Conservation (phyloP, 2,113 vertebrate genomes). For the Atherinomorus stipes region DNA sequence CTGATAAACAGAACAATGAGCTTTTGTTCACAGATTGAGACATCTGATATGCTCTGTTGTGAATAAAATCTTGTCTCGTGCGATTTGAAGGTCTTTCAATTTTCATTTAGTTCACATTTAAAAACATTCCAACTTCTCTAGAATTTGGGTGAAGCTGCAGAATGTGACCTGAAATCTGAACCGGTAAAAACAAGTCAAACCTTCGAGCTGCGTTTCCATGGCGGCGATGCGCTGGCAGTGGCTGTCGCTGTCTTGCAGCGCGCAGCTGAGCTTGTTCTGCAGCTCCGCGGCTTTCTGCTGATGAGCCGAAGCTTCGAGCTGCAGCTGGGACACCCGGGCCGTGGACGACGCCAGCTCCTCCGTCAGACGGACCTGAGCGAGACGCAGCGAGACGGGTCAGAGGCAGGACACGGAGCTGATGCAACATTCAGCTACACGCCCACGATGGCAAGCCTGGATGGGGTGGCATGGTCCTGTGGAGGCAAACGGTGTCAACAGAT, state of each 20-base stretch:
- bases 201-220: slow-evolving; percentile 86
- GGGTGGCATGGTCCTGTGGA: slow-evolving; percentile 53
- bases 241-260: slow-evolving; percentile 83
- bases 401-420: not conserved
- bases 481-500: slow-evolving; percentile 28
- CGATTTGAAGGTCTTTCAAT: too few species aligned
- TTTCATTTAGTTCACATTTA: too few species aligned
- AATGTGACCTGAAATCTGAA: not conserved
- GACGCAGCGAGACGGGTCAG: not conserved
- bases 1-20: not conserved
- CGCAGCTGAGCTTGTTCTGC: slow-evolving; percentile 84
- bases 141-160: too few species aligned
- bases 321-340: slow-evolving; percentile 88
- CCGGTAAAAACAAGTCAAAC: slow-evolving; percentile 67
- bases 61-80: too few species aligned
- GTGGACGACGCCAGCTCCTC: slow-evolving; percentile 90
- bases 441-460: slow-evolving; percentile 31
- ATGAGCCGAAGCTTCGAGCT: slow-evolving; percentile 88
- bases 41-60: too few species aligned
- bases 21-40: too few species aligned
- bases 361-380: slow-evolving; percentile 86
- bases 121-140: too few species aligned
- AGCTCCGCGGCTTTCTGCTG: slow-evolving; percentile 89
- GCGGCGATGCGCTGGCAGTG: slow-evolving; percentile 71
- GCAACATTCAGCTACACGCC: not conserved